phyloP scores from a whole-genome alignment of 2,888 invertebrate species.

The Antheraea assamensis region DNA sequence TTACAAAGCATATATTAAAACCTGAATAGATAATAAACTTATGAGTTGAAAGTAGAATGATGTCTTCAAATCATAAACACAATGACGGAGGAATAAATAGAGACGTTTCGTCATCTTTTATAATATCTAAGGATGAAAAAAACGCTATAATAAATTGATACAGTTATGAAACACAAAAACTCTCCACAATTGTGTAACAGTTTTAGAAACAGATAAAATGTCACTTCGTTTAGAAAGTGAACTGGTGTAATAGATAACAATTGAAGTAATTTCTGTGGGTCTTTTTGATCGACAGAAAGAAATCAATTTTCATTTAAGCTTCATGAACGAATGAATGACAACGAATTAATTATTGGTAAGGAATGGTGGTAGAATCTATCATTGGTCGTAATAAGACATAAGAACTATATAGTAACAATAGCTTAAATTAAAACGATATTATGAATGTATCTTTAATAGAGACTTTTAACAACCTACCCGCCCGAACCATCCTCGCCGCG shows the following conservation, averaged over 20 bases:
- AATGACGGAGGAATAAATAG: too few species aligned
- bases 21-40: background rate
- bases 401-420: background rate
- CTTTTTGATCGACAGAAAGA: constrained; percentile 4
- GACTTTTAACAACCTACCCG: too few species aligned
- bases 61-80: too few species aligned
- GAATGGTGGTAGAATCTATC: background rate
- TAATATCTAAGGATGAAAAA: background rate
- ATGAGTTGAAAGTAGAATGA: too few species aligned
- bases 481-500: too few species aligned
- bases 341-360: background rate
- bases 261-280: constrained; percentile 4
- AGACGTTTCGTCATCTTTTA: background rate
- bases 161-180: background rate
- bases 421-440: background rate
- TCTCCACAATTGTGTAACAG: background rate
- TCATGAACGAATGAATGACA: background rate
- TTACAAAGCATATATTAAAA: too few species aligned
- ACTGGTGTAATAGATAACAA: constrained; percentile 9
- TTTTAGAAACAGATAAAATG: constrained; percentile 1
- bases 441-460: too few species aligned
- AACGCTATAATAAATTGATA: background rate
- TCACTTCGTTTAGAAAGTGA: background rate
- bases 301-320: constrained; percentile 11
- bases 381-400: background rate